Conservation (phyloP, 2,113 vertebrate genomes). For the Tupaia tana region DNA sequence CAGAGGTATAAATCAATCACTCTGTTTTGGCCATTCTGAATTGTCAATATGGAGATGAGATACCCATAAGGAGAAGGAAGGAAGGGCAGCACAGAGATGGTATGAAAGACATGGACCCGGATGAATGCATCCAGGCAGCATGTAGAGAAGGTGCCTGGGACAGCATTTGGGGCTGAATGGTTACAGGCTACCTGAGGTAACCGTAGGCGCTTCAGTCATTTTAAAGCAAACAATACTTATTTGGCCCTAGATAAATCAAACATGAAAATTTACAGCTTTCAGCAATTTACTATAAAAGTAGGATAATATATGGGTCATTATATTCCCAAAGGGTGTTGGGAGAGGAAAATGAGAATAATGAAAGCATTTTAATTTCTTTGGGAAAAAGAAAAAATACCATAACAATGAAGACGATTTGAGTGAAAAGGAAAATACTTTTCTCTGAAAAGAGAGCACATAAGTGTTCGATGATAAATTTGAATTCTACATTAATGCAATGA, state of each 20-base stretch:
- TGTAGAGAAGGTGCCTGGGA: not conserved
- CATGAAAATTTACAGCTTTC: constrained; percentile 39
- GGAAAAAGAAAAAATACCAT: constrained; percentile 49
- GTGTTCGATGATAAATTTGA: constrained; percentile 30
- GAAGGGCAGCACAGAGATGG: not conserved
- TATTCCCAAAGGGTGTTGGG: not conserved
- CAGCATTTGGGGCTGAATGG: not conserved
- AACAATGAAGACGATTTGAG: constrained; percentile 35
- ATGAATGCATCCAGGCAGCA: not conserved
- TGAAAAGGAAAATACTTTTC: constrained; percentile 48
- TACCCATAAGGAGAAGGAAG: not conserved
- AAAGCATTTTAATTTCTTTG: constrained; percentile 44
- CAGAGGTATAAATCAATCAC: not conserved
- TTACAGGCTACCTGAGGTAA: not conserved
- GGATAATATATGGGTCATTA: not conserved
- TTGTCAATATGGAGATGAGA: not conserved
- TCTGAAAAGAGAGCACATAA: not conserved
- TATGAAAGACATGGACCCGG: not conserved
- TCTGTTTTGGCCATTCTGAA: not conserved
- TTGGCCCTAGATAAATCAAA: constrained; percentile 22
- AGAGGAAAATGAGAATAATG: constrained; percentile 22
- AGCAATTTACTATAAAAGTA: constrained; percentile 47
- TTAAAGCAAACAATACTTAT: constrained; percentile 24
- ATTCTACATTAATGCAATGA: constrained; percentile 36
- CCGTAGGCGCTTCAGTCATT: not conserved